phyloP scores from a whole-genome alignment of 2,113 vertebrate species.

The Puffinus mauretanicus region DNA sequence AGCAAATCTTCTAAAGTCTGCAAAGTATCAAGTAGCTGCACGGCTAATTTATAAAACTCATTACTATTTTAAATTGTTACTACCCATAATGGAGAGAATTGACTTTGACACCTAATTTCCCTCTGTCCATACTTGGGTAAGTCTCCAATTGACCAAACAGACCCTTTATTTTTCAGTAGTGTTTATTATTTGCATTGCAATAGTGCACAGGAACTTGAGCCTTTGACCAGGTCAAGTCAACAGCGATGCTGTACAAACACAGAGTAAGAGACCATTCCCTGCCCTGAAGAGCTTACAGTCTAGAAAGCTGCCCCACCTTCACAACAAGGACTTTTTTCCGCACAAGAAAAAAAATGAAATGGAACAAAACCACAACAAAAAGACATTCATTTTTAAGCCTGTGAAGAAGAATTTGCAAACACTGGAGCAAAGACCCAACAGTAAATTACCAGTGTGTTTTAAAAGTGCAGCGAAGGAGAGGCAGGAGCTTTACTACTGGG shows the following conservation, averaged over 20 bases:
- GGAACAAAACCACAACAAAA: background rate
- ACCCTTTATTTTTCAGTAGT: background rate
- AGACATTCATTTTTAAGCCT: background rate
- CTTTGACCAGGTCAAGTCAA: background rate
- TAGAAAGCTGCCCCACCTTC: background rate
- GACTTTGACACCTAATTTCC: background rate
- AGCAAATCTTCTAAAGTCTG: background rate
- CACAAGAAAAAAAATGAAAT: background rate
- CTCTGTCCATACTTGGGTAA: background rate
- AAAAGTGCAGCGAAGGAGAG: background rate
- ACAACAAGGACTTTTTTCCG: background rate
- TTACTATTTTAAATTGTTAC: background rate
- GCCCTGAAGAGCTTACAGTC: slow-evolving; percentile 55
- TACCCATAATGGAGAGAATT: background rate
- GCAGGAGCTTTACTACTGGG: no score
- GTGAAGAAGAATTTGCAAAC: background rate
- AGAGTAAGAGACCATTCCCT: background rate
- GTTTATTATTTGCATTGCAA: slow-evolving; percentile 56
- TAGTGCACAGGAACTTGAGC: background rate
- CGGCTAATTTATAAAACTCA: background rate
- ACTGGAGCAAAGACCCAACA: background rate
- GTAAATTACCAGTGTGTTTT: background rate
- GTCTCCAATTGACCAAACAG: background rate
- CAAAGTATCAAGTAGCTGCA: background rate
- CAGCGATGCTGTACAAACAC: background rate